A percentile compares a stretch with the other conserved stretches of the same genome.
These are phyloP conservation scores for Gallinago stenura DNA, from an alignment of 2,797 vertebrate species.

Conservation along the genomic window DNA sequence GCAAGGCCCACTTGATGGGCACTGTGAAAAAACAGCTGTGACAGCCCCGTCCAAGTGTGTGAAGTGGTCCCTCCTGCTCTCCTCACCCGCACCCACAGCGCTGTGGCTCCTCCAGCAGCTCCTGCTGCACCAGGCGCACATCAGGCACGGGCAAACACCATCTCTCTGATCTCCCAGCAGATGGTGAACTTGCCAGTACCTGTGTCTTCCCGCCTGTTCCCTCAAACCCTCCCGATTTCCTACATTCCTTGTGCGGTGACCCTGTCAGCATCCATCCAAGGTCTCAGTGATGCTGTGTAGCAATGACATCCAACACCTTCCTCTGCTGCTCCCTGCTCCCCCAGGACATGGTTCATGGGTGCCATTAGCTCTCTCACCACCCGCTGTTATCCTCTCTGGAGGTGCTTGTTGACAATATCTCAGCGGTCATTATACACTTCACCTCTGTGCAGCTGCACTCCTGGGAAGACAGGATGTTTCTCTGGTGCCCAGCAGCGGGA, in stretches of 20 bases:
- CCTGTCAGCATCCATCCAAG: neutral
- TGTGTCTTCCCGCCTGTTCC: neutral
- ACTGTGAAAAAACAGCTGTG: rapidly evolving
- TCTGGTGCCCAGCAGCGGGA: neutral
- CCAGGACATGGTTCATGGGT: rapidly evolving
- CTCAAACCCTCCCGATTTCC: neutral
- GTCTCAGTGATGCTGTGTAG: rapidly evolving
- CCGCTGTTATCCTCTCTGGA: neutral
- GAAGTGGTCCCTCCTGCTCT: neutral
- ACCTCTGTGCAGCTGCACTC: rapidly evolving
- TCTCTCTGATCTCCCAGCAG: neutral
- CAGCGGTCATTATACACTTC: neutral
- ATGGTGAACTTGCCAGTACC: neutral
- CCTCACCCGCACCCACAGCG: neutral
- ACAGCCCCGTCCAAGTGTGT: neutral
- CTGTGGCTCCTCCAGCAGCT: neutral
- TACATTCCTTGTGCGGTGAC: neutral
- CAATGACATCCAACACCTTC: neutral
- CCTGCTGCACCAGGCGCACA: neutral
- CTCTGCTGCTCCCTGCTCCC: neutral
- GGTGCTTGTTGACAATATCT: neutral
- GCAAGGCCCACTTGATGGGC: neutral
- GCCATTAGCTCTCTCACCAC: neutral
- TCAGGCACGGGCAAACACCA: neutral
- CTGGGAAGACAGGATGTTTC: neutral